Percentiles rank a stretch among this genome's conserved stretches.
These are phyloP conservation scores for Euschistus heros DNA, from an alignment of 1,140 invertebrate genomes.

Conservation along the genomic window DNA sequence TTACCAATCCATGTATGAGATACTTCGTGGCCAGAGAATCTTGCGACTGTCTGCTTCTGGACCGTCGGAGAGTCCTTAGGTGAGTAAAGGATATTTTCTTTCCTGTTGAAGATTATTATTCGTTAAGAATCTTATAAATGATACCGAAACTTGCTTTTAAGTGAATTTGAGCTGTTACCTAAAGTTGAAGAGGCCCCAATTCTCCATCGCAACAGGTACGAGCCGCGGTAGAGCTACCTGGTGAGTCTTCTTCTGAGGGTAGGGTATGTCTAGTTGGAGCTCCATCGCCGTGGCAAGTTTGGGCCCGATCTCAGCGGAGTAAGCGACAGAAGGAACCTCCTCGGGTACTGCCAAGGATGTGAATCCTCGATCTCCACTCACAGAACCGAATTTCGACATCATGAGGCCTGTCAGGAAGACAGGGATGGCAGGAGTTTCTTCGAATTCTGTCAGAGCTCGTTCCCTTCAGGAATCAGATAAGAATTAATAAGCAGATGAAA, in stretches of 20 bases:
- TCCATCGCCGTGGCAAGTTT: slow-evolving; percentile 13
- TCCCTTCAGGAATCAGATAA: not conserved
- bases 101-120: not conserved
- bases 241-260: slow-evolving; percentile 42
- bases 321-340: slow-evolving; percentile 8
- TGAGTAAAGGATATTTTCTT: slow-evolving; percentile 23
- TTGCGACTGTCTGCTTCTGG: slow-evolving; percentile 34
- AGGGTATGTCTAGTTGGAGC: slow-evolving; percentile 4
- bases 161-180: slow-evolving; percentile 34
- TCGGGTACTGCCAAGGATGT: slow-evolving; percentile 16
- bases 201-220: slow-evolving; percentile 70
- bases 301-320: slow-evolving; percentile 20
- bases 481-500: not conserved
- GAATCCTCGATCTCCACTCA: slow-evolving; percentile 13
- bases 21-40: slow-evolving; percentile 43
- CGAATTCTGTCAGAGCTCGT: slow-evolving; percentile 41
- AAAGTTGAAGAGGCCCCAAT: slow-evolving; percentile 72
- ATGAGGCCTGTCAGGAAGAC: slow-evolving; percentile 63
- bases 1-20: slow-evolving; percentile 53
- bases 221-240: slow-evolving; percentile 68
- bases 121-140: not conserved
- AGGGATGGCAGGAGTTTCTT: slow-evolving; percentile 56
- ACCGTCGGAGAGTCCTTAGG: not conserved
- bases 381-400: slow-evolving; percentile 48
- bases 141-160: not conserved